Conservation (phyloP, 2,797 vertebrate genomes). For the Hylomyscus alleni region DNA sequence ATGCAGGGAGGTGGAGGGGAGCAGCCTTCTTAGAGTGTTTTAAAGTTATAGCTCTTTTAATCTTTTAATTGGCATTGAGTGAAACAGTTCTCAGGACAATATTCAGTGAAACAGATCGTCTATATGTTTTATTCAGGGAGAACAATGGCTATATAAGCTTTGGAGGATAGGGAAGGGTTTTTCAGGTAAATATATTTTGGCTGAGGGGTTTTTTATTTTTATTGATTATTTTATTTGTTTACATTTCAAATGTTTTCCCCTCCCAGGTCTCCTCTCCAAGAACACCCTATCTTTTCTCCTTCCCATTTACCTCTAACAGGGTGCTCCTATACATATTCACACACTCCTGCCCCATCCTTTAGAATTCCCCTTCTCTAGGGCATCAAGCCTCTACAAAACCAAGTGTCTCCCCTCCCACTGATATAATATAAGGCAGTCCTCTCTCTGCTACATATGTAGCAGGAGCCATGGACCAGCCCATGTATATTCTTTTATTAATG, state of each 20-base stretch:
- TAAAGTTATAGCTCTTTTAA: background rate
- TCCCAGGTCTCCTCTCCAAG: background rate
- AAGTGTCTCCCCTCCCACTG: background rate
- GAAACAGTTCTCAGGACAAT: background rate
- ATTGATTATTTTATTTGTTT: background rate
- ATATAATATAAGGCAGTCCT: background rate
- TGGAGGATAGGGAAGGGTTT: background rate
- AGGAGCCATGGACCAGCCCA: background rate
- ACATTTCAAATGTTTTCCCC: background rate
- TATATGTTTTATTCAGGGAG: background rate
- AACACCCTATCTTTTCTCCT: background rate
- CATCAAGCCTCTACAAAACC: too few relatives aligned
- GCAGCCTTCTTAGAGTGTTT: background rate
- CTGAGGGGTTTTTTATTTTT: background rate
- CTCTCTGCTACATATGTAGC: background rate
- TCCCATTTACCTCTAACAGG: background rate
- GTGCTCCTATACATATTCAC: background rate
- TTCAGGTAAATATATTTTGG: background rate
- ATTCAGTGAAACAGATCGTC: background rate
- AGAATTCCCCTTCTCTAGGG: background rate
- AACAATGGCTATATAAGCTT: background rate
- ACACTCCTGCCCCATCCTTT: background rate
- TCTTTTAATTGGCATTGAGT: background rate
- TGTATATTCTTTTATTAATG: background rate
- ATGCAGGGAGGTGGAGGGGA: too few relatives aligned